These are phyloP conservation scores for Pelodytes ibericus DNA, from an alignment of 2,797 vertebrate genomes.

Conservation along the genomic window DNA sequence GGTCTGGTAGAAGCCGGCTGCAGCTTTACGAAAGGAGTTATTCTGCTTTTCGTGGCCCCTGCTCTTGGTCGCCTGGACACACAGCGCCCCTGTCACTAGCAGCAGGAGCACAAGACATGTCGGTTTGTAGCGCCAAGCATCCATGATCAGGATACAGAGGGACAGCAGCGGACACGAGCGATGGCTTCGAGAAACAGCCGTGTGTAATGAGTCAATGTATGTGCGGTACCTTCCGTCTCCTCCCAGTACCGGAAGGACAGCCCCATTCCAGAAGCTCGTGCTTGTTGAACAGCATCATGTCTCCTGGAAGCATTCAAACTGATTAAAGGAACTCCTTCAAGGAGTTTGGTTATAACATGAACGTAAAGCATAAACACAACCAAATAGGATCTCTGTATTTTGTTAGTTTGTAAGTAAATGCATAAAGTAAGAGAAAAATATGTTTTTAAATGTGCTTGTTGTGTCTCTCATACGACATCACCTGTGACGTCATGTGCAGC, in stretches of 20 bases:
- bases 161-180: neutral
- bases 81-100: conserved; percentile 63
- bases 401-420: too few relatives aligned
- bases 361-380: too few relatives aligned
- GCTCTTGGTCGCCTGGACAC: conserved; percentile 77
- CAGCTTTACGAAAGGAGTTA: conserved; percentile 86
- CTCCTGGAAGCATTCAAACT: too few relatives aligned
- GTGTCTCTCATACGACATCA: too few relatives aligned
- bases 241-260: conserved; percentile 21
- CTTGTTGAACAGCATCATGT: neutral
- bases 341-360: too few relatives aligned
- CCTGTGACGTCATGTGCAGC: too few relatives aligned
- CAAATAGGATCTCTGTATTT: too few relatives aligned
- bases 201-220: neutral
- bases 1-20: conserved; percentile 84
- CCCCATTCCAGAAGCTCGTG: conserved; percentile 22
- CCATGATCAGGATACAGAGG: conserved; percentile 43
- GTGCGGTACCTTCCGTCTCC: conserved; percentile 17
- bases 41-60: conserved; percentile 77
- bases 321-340: too few relatives aligned
- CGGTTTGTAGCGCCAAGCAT: conserved; percentile 36
- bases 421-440: too few relatives aligned
- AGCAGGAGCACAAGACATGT: conserved; percentile 65
- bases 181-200: neutral
- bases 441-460: too few relatives aligned